These are phyloP conservation scores for Eucidaris tribuloides DNA, from an alignment of 35 echinoderm and acorn worm species.

Conservation along the genomic window DNA sequence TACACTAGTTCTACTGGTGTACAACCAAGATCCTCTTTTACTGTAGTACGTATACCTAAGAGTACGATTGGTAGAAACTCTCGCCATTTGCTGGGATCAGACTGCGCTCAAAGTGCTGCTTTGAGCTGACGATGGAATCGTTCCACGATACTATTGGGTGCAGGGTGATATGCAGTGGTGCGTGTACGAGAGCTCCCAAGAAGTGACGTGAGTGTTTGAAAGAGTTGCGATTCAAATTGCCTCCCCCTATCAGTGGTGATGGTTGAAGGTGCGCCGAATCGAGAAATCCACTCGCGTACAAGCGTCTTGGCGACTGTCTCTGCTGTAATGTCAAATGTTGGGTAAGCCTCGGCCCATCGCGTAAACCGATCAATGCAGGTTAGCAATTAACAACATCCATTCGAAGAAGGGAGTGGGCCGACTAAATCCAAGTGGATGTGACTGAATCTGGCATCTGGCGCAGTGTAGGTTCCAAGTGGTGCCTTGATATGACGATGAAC, in stretches of 20 bases:
- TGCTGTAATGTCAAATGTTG: not conserved
- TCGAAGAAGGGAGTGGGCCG: not conserved
- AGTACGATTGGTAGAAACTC: conserved; percentile 11
- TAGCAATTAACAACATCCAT: not conserved
- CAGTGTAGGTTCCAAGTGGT: not conserved
- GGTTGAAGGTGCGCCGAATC: not conserved
- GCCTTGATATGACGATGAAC: conserved; percentile 20
- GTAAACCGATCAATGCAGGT: conserved; percentile 11
- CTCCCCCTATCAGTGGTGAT: conserved; percentile 26
- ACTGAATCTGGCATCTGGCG: not conserved
- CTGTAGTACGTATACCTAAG: conserved; percentile 8
- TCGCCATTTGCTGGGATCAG: conserved; percentile 4
- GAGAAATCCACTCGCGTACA: not conserved
- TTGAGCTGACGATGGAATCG: too few species aligned
- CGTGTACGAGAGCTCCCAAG: not conserved
- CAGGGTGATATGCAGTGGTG: conserved; percentile 2
- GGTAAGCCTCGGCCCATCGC: not conserved
- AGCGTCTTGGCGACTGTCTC: conserved; percentile 5
- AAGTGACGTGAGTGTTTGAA: not conserved
- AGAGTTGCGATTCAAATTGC: conserved; percentile 26
- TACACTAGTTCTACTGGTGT: conserved; percentile 11
- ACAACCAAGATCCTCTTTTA: conserved; percentile 28
- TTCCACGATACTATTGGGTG: not conserved
- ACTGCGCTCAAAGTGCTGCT: not conserved
- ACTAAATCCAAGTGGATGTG: not conserved